These are phyloP conservation scores for Netelia inedita DNA, from an alignment of 2,888 invertebrate genomes.

Conservation along the genomic window DNA sequence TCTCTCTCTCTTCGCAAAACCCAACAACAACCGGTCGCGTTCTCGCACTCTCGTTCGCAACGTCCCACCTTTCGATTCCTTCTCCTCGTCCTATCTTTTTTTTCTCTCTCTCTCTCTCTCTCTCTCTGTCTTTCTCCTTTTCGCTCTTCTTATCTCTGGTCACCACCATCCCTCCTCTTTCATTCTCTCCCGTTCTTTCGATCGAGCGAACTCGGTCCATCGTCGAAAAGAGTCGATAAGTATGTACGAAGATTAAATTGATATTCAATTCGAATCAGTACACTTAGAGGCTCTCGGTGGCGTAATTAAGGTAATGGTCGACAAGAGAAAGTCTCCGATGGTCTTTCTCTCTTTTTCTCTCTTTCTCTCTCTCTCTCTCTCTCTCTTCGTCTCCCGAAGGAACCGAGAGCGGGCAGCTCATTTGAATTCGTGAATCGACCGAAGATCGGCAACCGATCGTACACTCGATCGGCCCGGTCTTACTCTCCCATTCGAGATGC, in stretches of 20 bases:
- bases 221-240: conserved; percentile 57
- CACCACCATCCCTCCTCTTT: not conserved
- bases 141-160: not conserved
- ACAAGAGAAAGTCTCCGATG: conserved; percentile 63
- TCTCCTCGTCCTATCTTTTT: not conserved
- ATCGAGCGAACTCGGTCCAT: conserved; percentile 27
- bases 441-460: conserved; percentile 54
- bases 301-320: conserved; percentile 70
- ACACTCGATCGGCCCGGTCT: conserved; percentile 39
- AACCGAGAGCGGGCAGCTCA: conserved; percentile 53
- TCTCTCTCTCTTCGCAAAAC: conserved; percentile 11
- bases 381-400: conserved; percentile 23
- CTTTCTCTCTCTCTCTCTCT: conserved; percentile 24
- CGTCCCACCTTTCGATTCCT: conserved; percentile 32
- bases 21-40: conserved; percentile 52
- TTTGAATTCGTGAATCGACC: conserved; percentile 67
- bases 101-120: not conserved
- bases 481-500: conserved; percentile 17
- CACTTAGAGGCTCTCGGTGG: conserved; percentile 61
- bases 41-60: conserved; percentile 29
- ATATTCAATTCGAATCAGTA: conserved; percentile 67
- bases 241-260: conserved; percentile 63
- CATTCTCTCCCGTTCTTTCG: not conserved
- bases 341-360: conserved; percentile 18
- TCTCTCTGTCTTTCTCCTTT: not conserved